These are phyloP conservation scores for Bombyx huttoni DNA, from an alignment of 2,888 invertebrate species.

Conservation along the genomic window DNA sequence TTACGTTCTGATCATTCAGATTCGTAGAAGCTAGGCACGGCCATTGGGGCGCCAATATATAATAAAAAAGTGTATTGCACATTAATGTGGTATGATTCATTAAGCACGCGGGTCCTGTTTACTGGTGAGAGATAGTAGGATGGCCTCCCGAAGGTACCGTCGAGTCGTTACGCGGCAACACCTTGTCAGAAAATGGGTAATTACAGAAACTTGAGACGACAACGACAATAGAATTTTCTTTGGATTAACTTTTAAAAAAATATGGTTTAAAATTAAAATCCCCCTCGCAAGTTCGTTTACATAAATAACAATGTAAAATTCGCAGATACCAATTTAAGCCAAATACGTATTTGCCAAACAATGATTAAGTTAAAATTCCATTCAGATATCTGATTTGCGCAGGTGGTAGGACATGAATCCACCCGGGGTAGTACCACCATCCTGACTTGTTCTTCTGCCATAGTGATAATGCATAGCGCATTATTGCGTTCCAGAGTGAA, in stretches of 20 bases:
- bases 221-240: neutral
- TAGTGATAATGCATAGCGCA: neutral
- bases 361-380: neutral
- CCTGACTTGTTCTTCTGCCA: neutral
- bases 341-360: neutral
- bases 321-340: neutral
- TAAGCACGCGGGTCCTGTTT: conserved; percentile 4
- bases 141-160: neutral
- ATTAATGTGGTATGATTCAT: neutral
- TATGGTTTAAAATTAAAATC: neutral
- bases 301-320: neutral
- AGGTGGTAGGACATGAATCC: neutral
- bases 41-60: neutral
- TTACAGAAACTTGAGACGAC: neutral
- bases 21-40: neutral
- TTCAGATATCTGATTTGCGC: neutral
- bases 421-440: neutral
- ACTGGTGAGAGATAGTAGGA: conserved; percentile 1
- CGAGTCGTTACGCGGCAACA: neutral
- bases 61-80: neutral
- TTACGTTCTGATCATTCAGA: neutral
- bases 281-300: too few relatives aligned
- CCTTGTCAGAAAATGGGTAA: neutral
- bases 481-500: neutral
- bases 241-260: neutral